These are phyloP conservation scores for Mamestra brassicae DNA, from an alignment of 2,888 invertebrate genomes.

Conservation along the genomic window DNA sequence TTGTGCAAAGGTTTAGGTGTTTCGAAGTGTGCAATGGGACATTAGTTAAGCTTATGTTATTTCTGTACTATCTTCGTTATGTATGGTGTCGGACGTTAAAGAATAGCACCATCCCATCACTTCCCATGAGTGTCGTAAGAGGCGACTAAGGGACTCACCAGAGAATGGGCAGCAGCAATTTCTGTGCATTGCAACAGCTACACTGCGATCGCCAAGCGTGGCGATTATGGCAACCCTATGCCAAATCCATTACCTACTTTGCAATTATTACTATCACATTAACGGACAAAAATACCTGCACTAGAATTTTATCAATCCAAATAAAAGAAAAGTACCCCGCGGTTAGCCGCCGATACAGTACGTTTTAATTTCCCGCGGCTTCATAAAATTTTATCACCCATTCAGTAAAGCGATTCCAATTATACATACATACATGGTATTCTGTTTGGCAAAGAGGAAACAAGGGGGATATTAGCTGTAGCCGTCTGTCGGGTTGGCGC, in stretches of 20 bases:
- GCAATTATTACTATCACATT: not conserved
- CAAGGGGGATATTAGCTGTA: slow-evolving; percentile 81
- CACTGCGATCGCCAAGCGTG: no score
- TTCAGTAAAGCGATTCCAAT: slow-evolving; percentile 78
- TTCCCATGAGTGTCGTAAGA: no score
- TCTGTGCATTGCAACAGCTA: no score
- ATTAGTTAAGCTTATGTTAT: slow-evolving; percentile 4
- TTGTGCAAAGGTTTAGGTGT: not conserved
- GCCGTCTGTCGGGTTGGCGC: slow-evolving; percentile 85
- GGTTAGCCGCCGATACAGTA: slow-evolving; percentile 34
- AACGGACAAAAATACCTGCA: no score
- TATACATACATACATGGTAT: slow-evolving; percentile 76
- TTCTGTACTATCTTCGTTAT: not conserved
- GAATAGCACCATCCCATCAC: no score
- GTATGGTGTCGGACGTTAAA: no score
- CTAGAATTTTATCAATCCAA: slow-evolving; percentile 1
- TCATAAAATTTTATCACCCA: slow-evolving; percentile 69
- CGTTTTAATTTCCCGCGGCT: slow-evolving; percentile 56
- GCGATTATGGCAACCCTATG: no score
- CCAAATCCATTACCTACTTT: not conserved
- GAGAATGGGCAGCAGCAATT: no score
- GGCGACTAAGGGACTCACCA: no score
- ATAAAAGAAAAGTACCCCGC: slow-evolving; percentile 17
- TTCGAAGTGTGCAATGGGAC: not conserved
- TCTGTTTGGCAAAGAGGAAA: slow-evolving; percentile 78